phyloP scores from a whole-genome alignment of 2,888 invertebrate species.

The Teinopalpus imperialis region DNA sequence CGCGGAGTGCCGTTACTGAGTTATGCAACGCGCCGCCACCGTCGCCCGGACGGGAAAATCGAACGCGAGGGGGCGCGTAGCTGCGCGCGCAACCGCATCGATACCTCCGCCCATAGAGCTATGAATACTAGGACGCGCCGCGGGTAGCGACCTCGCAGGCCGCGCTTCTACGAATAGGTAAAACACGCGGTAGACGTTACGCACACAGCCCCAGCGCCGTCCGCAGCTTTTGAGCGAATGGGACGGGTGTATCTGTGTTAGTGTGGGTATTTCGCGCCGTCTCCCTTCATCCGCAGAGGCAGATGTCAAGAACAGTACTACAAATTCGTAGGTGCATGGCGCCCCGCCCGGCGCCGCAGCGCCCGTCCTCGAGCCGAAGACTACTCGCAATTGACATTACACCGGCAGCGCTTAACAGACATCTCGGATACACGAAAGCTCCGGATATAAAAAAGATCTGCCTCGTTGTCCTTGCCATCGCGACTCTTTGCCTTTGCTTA shows the following conservation, averaged over 20 bases:
- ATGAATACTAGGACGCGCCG: constrained; percentile 34
- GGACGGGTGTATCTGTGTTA: constrained; percentile 3
- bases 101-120: constrained; percentile 41
- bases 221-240: constrained; percentile 12
- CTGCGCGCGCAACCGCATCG: constrained; percentile 72
- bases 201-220: constrained; percentile 14
- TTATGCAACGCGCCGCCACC: constrained; percentile 79
- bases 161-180: constrained; percentile 38
- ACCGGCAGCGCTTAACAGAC: constrained; percentile 44
- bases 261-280: constrained; percentile 25
- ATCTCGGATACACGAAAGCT: constrained; percentile 27
- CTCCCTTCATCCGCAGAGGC: constrained; percentile 36
- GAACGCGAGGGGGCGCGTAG: constrained; percentile 63
- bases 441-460: constrained; percentile 1
- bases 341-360: constrained; percentile 43
- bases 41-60: constrained; percentile 69
- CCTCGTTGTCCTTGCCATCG: constrained; percentile 2
- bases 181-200: constrained; percentile 27
- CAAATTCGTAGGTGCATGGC: constrained; percentile 35
- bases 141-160: constrained; percentile 41
- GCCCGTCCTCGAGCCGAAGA: constrained; percentile 41
- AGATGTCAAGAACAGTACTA: constrained; percentile 33
- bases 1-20: constrained; percentile 75
- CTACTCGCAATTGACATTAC: constrained; percentile 60
- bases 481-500: neutral